These are phyloP conservation scores for Sarcophaga variegata DNA, from an alignment of 2,888 invertebrate genomes.

Conservation along the genomic window DNA sequence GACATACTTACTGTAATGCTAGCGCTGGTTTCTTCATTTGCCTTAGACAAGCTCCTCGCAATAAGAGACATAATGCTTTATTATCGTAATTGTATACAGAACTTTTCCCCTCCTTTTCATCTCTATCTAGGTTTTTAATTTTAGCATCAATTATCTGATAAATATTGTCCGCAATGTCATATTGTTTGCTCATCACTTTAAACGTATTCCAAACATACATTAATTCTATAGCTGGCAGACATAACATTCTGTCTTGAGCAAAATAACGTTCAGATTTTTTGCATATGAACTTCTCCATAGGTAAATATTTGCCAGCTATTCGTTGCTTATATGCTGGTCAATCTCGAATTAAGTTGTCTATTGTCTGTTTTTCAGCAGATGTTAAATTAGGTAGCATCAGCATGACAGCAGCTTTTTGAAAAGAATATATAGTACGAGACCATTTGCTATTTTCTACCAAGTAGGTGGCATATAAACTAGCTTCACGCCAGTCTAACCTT, in stretches of 20 bases:
- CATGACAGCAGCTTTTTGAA: conserved; percentile 92
- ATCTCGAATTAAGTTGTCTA: conserved; percentile 86
- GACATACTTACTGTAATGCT: conserved; percentile 87
- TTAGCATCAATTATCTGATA: conserved; percentile 85
- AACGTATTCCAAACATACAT: conserved; percentile 97
- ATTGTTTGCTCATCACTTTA: conserved; percentile 89
- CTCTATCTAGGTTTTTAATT: conserved; percentile 74
- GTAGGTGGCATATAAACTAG: conserved; percentile 86
- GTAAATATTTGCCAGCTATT: conserved; percentile 97
- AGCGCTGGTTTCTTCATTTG: conserved; percentile 89
- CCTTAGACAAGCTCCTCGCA: conserved; percentile 92
- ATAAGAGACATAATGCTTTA: conserved; percentile 87
- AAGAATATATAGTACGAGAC: conserved; percentile 96
- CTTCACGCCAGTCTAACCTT: conserved; percentile 89
- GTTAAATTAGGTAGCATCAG: conserved; percentile 86
- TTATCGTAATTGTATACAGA: conserved; percentile 86
- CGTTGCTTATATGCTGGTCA: conserved; percentile 92
- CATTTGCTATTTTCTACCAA: conserved; percentile 92
- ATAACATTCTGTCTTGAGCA: conserved; percentile 87
- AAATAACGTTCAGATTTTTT: conserved; percentile 86
- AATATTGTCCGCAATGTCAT: conserved; percentile 84
- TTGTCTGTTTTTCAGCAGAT: conserved; percentile 83
- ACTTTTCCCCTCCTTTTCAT: not conserved
- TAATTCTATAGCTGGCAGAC: conserved; percentile 93
- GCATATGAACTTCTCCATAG: conserved; percentile 98